A percentile compares a stretch with the other conserved stretches of the same genome.
Evolutionary conservation across 2,113 vertebrate genomes (phyloP).

Genomic region (Cyphomyrus plagiostoma): DNA sequence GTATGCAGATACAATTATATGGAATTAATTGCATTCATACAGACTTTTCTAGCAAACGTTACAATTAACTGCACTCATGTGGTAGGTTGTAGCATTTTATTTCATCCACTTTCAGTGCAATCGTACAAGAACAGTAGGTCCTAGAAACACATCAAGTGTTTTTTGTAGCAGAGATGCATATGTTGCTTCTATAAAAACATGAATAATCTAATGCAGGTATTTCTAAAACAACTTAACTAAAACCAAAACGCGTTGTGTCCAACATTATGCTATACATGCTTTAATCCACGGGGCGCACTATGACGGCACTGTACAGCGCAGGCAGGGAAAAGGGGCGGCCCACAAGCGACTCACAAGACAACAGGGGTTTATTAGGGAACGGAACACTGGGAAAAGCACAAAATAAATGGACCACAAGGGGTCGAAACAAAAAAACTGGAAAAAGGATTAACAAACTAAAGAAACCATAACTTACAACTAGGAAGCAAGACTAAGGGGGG

Average conservation of each 20-base stretch:
- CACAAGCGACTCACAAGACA: accelerated
- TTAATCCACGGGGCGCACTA: neutral
- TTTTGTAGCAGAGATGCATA: neutral
- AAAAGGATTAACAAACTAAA: no score
- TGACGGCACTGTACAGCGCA: no score
- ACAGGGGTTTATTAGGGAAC: no score
- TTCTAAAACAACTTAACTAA: neutral
- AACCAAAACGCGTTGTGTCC: neutral
- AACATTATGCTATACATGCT: neutral
- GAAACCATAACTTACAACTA: no score
- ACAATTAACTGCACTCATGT: neutral
- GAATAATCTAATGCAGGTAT: no score
- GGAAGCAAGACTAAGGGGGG: no score
- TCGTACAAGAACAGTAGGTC: neutral
- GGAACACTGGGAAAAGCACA: no score
- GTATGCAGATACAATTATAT: neutral
- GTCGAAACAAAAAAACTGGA: no score
- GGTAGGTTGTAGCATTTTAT: neutral
- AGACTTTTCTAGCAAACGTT: neutral
- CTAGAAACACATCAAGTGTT: neutral
- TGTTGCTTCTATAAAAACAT: neutral
- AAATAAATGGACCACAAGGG: no score
- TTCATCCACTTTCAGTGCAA: neutral
- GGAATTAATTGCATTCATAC: neutral
- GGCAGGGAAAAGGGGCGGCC: no score